A percentile compares a stretch with the other conserved stretches of the same genome.
Evolutionary conservation across 2,888 invertebrate species (phyloP).

Genomic region (Hyposoter dolosus): DNA sequence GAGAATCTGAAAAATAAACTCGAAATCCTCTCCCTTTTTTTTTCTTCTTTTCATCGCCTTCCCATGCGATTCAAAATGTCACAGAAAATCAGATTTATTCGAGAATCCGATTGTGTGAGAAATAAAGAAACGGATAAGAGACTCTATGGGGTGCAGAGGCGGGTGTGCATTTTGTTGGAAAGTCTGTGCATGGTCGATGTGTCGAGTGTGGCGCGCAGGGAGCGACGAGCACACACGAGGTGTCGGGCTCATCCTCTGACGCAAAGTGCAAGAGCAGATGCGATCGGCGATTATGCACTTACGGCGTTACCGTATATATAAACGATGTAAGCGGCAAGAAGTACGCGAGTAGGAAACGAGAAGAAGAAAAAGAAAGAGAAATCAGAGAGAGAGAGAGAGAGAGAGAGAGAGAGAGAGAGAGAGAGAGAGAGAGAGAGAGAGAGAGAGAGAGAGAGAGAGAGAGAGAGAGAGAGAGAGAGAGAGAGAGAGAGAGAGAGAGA

Average conservation of each 20-base stretch:
- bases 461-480: slow-evolving; percentile 28
- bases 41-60: not conserved
- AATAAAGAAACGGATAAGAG: slow-evolving; percentile 22
- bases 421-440: slow-evolving; percentile 35
- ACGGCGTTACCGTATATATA: slow-evolving; percentile 82
- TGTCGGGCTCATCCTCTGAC: slow-evolving; percentile 79
- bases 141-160: not conserved
- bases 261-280: slow-evolving; percentile 84
- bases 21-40: not conserved
- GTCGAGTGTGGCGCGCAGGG: slow-evolving; percentile 64
- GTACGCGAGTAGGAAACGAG: slow-evolving; percentile 45
- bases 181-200: slow-evolving; percentile 15
- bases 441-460: not conserved
- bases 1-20: not conserved
- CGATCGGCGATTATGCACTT: slow-evolving; percentile 84
- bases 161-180: not conserved
- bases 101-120: not conserved
- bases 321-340: slow-evolving; percentile 73
- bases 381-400: not conserved
- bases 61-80: not conserved
- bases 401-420: not conserved
- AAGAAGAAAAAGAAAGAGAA: slow-evolving; percentile 25
- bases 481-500: not conserved
- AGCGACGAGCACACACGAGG: slow-evolving; percentile 76
- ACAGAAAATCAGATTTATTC: not conserved